Conservation (phyloP, 2,888 invertebrate genomes). For the Himalopsyche anomala region DNA sequence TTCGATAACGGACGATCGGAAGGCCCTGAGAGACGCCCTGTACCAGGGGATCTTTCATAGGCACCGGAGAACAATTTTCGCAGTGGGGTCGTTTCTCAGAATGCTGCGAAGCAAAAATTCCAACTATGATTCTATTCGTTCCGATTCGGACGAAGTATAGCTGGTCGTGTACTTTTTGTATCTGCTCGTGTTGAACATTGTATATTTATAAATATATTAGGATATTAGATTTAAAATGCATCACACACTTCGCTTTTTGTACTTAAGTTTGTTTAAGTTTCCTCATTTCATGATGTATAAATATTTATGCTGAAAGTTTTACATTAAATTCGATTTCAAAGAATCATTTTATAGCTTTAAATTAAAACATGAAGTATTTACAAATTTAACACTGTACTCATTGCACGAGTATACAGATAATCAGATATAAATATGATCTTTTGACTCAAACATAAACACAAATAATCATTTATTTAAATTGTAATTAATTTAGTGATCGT, state of each 20-base stretch:
- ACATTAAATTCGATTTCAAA: too few relatives aligned
- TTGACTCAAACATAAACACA: conserved; percentile 12
- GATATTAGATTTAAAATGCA: conserved; percentile 14
- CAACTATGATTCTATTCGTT: conserved; percentile 86
- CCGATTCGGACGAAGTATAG: conserved; percentile 77
- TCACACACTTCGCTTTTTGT: background rate
- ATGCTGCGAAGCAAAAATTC: conserved; percentile 86
- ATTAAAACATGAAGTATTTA: too few relatives aligned
- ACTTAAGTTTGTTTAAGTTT: background rate
- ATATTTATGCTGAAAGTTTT: background rate
- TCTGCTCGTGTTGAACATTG: conserved; percentile 17
- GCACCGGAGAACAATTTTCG: conserved; percentile 85
- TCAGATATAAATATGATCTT: background rate
- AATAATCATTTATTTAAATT: background rate
- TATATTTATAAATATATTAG: conserved; percentile 36
- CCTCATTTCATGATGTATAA: background rate
- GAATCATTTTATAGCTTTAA: too few relatives aligned
- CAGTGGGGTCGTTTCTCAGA: conserved; percentile 84
- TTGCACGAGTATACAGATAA: too few relatives aligned
- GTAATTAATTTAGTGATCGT: background rate
- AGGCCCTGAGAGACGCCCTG: conserved; percentile 83
- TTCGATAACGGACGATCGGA: conserved; percentile 79
- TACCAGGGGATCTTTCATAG: conserved; percentile 88
- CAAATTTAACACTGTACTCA: too few relatives aligned
- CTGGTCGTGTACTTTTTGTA: conserved; percentile 66